Conservation (phyloP, 2,888 invertebrate species). For the Epiblema foenella region DNA sequence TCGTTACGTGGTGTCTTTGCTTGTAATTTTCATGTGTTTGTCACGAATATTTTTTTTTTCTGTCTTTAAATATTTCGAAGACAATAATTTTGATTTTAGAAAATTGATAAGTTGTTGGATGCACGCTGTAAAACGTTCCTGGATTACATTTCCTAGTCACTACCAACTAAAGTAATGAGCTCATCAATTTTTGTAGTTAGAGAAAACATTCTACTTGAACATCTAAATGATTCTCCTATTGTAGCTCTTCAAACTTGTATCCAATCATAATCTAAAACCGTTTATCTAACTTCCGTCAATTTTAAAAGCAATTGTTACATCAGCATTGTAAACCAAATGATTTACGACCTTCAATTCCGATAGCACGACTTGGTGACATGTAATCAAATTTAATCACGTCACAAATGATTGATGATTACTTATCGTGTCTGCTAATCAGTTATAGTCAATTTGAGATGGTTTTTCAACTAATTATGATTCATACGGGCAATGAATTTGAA, state of each 20-base stretch:
- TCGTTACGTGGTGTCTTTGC: too few relatives aligned
- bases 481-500: neutral
- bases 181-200: too few relatives aligned
- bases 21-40: too few relatives aligned
- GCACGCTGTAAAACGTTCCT: too few relatives aligned
- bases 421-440: conserved; percentile 19
- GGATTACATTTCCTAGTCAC: too few relatives aligned
- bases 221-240: too few relatives aligned
- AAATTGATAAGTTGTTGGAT: too few relatives aligned
- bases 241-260: neutral
- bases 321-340: conserved; percentile 6
- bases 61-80: too few relatives aligned
- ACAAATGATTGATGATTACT: conserved; percentile 30
- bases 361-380: conserved; percentile 29
- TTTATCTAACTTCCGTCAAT: neutral
- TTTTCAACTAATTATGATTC: neutral
- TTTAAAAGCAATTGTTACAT: conserved; percentile 4
- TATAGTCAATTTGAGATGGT: neutral
- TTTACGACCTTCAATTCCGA: neutral
- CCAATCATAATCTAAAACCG: neutral
- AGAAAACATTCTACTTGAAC: too few relatives aligned
- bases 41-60: too few relatives aligned
- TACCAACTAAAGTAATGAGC: too few relatives aligned
- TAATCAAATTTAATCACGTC: conserved; percentile 37
- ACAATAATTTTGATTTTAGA: too few relatives aligned